Evolutionary conservation across 2,888 invertebrate genomes (phyloP), one percentile per base, ranked within the genome.

Genomic region (Drosophila mimica): DNA sequence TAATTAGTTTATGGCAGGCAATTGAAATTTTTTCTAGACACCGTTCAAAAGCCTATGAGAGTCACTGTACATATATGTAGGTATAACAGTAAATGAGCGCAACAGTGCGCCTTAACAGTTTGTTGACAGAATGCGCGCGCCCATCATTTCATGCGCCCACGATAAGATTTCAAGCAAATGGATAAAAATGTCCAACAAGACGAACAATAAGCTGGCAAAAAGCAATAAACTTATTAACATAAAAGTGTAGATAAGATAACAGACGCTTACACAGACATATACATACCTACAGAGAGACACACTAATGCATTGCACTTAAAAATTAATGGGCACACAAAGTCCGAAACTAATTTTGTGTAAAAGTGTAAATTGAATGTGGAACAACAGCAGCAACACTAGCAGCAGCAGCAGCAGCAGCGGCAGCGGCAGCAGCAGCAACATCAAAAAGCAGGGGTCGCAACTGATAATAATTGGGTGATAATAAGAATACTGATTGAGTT

Each of bases 381-480:
- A 53, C n/a, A 53, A 34, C 38, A 54, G 25, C 36, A 43, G 31
- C 48, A 38, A 20, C n/a, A 25, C 25, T 25, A 25, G 25, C 25
- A 20, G 13, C 53, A 66, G 38, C 36, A 60, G 30, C 36, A 57
- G 38, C 34, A 48, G 33, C 43, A 59, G 8, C 43, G 30, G n/a
- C 28, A 25, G 31, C 11, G 20, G 4, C 49, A 63, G 34, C 36
- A 63, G 25, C 36, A 57, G 13, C 30, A 49, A 30, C 48, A 61
- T 6, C 48, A 43, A 54, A 46, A 54, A 59, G 28, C 67, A 31
- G 25, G 57, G 60, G 65, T 79, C 79, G 56, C 62, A 46, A 56
- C 78, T 79, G 78, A 79, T 79, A 79, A 69, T 79, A 79, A 79
- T 79, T 79, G 69, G 48, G 20, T 72, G 78, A 79, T 79, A 79